These are phyloP conservation scores for Thunnus thynnus DNA, from an alignment of 2,113 vertebrate genomes.

Conservation along the genomic window DNA sequence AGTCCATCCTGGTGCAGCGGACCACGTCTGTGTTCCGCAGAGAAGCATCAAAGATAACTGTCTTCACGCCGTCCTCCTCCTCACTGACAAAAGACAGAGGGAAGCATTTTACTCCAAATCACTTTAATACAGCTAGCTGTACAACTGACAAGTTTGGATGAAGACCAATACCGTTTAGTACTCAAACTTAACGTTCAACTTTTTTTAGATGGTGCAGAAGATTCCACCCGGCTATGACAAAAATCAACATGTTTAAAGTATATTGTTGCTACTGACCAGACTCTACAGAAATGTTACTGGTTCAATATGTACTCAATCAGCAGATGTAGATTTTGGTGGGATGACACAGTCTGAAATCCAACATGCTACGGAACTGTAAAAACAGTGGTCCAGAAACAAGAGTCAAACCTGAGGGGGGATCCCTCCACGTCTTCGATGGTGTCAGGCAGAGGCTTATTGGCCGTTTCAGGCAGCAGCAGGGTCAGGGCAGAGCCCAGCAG, in stretches of 20 bases:
- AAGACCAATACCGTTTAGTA: not conserved
- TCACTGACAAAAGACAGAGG: constrained; percentile 32
- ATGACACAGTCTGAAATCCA: too few relatives aligned
- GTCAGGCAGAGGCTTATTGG: constrained; percentile 77
- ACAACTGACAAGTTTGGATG: not conserved
- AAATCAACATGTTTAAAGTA: too few relatives aligned
- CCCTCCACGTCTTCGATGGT: constrained; percentile 76
- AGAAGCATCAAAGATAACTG: not conserved
- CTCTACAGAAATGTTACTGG: too few relatives aligned
- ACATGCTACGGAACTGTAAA: not conserved
- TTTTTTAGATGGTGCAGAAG: too few relatives aligned
- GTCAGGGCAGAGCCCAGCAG: constrained; percentile 78
- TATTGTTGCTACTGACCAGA: too few relatives aligned
- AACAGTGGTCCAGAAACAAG: not conserved
- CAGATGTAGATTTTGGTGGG: too few relatives aligned
- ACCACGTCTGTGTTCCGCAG: not conserved
- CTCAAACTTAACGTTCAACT: not conserved
- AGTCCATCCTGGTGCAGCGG: not conserved
- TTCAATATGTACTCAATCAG: too few relatives aligned
- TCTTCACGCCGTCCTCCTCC: constrained; percentile 11
- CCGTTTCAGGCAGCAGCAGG: constrained; percentile 80
- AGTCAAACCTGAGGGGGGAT: constrained; percentile 54
- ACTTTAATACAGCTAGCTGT: not conserved
- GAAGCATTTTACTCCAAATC: not conserved
- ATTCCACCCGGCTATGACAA: too few relatives aligned